phyloP scores from a whole-genome alignment of 2,888 invertebrate species.

The Chymomyza procnemis region DNA sequence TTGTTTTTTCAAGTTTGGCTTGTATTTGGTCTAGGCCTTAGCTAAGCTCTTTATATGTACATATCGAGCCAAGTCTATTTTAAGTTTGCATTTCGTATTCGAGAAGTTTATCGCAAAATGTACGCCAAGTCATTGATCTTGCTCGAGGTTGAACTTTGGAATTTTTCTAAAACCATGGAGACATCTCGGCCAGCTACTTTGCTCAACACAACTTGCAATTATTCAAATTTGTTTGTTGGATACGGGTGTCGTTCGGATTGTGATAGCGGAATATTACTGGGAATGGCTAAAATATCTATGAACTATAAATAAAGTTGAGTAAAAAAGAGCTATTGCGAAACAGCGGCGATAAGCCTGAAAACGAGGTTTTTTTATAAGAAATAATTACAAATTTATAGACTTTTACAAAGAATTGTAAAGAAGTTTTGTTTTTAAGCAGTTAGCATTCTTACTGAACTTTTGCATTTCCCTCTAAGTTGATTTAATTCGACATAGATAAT shows the following conservation, averaged over 20 bases:
- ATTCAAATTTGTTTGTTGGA: background rate
- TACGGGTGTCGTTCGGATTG: background rate
- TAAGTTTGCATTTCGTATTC: background rate
- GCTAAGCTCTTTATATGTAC: too few relatives aligned
- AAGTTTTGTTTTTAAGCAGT: too few relatives aligned
- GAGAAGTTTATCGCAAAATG: background rate
- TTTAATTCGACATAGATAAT: too few relatives aligned
- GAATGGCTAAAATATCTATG: background rate
- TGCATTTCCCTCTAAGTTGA: too few relatives aligned
- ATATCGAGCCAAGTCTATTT: background rate
- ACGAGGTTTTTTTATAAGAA: too few relatives aligned
- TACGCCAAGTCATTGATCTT: constrained; percentile 23
- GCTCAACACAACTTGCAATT: constrained; percentile 1
- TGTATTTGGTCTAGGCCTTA: constrained; percentile 8
- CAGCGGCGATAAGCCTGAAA: too few relatives aligned
- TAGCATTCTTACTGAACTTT: too few relatives aligned
- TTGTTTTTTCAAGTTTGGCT: constrained; percentile 7
- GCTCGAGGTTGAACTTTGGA: constrained; percentile 13
- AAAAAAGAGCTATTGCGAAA: too few relatives aligned
- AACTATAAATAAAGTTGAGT: background rate
- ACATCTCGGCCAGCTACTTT: background rate
- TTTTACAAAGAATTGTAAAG: too few relatives aligned
- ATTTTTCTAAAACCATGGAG: background rate
- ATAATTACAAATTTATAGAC: too few relatives aligned
- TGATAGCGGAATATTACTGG: background rate